Percentiles rank a stretch among this genome's conserved stretches.
Evolutionary conservation across 2,797 vertebrate species (phyloP).

Genomic region (Acrossocheilus fasciatus): DNA sequence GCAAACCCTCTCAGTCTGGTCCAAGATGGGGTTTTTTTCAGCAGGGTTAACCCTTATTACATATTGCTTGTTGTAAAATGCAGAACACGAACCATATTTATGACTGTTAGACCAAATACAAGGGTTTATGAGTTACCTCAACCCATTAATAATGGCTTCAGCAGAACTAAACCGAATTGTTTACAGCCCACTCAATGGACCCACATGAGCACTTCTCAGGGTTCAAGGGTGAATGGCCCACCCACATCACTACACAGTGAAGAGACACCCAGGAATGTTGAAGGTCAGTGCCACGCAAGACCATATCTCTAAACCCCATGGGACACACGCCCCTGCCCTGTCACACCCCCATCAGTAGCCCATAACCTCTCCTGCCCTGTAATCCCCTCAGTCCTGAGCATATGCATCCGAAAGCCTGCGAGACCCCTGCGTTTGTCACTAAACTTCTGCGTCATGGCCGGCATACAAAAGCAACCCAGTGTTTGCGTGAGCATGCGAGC

Average conservation of each 20-base stretch:
- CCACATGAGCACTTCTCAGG: constrained; percentile 63
- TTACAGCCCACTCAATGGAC: constrained; percentile 69
- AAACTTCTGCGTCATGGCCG: constrained; percentile 71
- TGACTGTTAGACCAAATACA: background rate
- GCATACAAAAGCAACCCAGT: constrained; percentile 59
- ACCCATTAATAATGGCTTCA: constrained; percentile 48
- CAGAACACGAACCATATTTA: background rate
- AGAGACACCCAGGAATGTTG: constrained; percentile 68
- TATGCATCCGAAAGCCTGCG: constrained; percentile 73
- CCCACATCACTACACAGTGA: constrained; percentile 75
- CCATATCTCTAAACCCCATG: constrained; percentile 56
- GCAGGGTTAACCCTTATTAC: background rate
- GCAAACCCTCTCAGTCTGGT: background rate
- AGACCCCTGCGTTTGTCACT: constrained; percentile 74
- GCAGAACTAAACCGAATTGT: constrained; percentile 70
- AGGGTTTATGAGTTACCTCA: background rate
- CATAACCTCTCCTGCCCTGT: constrained; percentile 66
- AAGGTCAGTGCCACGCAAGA: constrained; percentile 59
- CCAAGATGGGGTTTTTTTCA: background rate
- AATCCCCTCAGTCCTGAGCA: constrained; percentile 66
- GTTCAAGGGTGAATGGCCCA: constrained; percentile 76
- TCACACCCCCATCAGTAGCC: constrained; percentile 71
- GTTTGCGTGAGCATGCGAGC: constrained; percentile 56
- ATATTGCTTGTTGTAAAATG: background rate
- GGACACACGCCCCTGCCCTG: constrained; percentile 73